Percentiles rank a stretch among this genome's conserved stretches.
Conservation (phyloP, 2,888 invertebrate genomes). For the Brachyptera risi region DNA sequence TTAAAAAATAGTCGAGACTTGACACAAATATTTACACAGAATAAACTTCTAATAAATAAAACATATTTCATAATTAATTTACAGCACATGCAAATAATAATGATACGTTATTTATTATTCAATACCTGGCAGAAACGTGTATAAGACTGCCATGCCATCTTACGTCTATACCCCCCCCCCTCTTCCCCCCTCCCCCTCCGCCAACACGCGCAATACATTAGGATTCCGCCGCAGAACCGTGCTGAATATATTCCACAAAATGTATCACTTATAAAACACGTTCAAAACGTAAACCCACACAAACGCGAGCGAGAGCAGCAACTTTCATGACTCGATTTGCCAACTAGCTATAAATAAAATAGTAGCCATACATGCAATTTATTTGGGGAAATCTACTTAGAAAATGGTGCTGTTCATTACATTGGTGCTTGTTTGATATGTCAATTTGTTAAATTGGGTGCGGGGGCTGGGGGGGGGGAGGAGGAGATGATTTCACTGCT, state of each 20-base stretch:
- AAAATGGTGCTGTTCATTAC: conserved; percentile 15
- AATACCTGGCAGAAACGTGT: no score
- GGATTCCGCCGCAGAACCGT: conserved; percentile 25
- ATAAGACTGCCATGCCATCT: no score
- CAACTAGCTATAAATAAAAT: conserved; percentile 16
- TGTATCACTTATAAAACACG: conserved; percentile 11
- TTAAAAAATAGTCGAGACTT: no score
- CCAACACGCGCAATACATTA: conserved; percentile 30
- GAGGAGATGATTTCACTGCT: no score
- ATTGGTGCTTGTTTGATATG: conserved; percentile 12
- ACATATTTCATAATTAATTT: no score
- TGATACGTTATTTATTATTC: no score
- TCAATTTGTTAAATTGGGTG: conserved; percentile 15
- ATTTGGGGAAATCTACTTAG: conserved; percentile 12
- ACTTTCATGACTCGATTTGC: conserved; percentile 15
- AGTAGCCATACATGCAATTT: conserved; percentile 16
- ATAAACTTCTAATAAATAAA: no score
- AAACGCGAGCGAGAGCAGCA: conserved; percentile 8
- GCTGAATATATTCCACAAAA: neutral
- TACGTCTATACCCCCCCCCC: neutral
- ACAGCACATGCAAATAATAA: no score
- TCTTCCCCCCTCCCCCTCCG: conserved; percentile 12
- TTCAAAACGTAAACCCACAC: conserved; percentile 10
- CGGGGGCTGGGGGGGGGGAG: no score
- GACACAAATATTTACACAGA: no score